phyloP scores from a whole-genome alignment of 2,797 vertebrate species.

The Hemitrygon akajei region DNA sequence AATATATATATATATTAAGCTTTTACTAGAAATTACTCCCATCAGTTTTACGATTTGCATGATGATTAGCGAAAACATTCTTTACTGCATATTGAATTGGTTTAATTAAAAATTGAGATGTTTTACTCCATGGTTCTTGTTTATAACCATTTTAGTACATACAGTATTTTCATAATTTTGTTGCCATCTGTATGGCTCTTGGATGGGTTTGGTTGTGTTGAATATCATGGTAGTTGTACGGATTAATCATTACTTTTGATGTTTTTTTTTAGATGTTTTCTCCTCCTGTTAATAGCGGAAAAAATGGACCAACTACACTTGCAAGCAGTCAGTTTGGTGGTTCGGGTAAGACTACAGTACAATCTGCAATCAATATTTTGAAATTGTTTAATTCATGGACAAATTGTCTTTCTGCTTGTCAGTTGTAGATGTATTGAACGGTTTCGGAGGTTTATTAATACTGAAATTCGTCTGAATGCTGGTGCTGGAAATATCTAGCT shows the following conservation, averaged over 20 bases:
- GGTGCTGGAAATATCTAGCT: background rate
- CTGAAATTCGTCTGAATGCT: background rate
- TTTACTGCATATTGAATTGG: background rate
- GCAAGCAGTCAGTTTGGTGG: conserved; percentile 96
- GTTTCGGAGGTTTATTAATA: background rate
- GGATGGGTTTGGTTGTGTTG: background rate
- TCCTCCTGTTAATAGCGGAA: conserved; percentile 91
- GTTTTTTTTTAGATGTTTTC: conserved; percentile 88
- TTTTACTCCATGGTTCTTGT: background rate
- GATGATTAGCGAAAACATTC: background rate
- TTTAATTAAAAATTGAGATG: background rate
- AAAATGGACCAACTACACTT: conserved; percentile 90
- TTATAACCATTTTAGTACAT: background rate
- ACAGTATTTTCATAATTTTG: background rate
- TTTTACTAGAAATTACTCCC: background rate
- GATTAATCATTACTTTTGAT: conserved; percentile 9
- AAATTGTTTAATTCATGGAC: background rate
- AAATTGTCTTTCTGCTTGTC: background rate
- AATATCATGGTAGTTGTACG: background rate
- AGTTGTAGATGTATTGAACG: background rate
- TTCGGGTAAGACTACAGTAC: conserved; percentile 73
- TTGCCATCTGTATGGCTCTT: background rate
- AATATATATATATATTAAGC: background rate
- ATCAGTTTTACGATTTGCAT: background rate
- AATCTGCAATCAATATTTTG: background rate